Evolutionary conservation across 2,113 vertebrate species (phyloP).

Genomic region (Cyrtonyx montezumae): DNA sequence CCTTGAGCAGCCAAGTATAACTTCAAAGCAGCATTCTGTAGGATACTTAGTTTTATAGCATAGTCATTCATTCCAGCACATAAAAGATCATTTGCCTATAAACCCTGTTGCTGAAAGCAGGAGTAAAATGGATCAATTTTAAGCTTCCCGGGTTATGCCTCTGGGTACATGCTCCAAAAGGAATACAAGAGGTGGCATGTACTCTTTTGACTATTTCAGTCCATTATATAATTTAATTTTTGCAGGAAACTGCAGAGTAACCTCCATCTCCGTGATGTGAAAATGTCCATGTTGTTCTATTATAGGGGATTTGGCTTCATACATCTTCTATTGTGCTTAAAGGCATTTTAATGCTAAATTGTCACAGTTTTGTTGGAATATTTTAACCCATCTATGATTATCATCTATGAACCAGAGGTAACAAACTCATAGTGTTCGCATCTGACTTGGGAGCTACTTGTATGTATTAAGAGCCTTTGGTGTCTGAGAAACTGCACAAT

Average conservation of each 20-base stretch:
- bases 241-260: background rate
- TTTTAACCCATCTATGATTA: background rate
- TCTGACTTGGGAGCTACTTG: background rate
- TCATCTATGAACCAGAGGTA: background rate
- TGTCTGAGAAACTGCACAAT: background rate
- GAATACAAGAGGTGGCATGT: background rate
- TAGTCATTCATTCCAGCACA: constrained; percentile 56
- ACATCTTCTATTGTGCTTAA: background rate
- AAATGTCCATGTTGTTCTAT: background rate
- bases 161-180: background rate
- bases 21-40: constrained; percentile 70
- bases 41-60: constrained; percentile 66
- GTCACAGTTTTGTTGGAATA: background rate
- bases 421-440: background rate
- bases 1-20: constrained; percentile 54
- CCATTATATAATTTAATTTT: background rate
- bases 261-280: background rate
- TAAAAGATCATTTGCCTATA: constrained; percentile 67
- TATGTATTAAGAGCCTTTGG: background rate
- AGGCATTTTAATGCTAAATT: background rate
- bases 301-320: background rate
- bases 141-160: constrained; percentile 11
- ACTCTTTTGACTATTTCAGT: background rate
- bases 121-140: constrained; percentile 45
- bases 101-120: constrained; percentile 51